Base-by-base conservation (phyloP, 1,140 invertebrate species). In the Agraylea sexmaculata region DNA sequence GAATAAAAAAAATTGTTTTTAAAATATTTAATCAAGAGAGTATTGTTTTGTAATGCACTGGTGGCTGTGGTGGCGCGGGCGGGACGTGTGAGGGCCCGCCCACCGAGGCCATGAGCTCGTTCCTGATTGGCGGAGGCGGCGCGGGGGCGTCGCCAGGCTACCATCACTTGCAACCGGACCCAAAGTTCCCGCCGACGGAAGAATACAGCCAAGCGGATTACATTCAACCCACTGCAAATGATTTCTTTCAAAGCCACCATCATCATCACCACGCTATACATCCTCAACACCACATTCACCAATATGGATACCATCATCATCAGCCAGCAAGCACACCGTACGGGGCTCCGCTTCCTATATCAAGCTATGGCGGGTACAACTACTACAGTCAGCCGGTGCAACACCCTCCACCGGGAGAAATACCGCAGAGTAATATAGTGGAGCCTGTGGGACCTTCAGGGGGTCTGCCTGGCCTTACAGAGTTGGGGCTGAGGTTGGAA, bases 191-290 rank as follows among this genome's bases (percentile, higher is more conserved):
- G 17, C 86, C 87, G 7, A 78, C 66, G 51, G 87, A 89, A 52
- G 86, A 89, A 50, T 89, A 87, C 67, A 83, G 77, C 49, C 84
- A 87, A 52, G 78, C 70, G 41, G 87, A 82, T 63, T 89, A 89
- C 60, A 86, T 88, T 46, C 70, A 74, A 4, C 65, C 69, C 11
- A 68, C 71, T 15, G 69, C 70, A 1, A 64, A 71, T 11, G 75
- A 78, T 15, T 78, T 77, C 52, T 81, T 80, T 55, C 75, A 77
- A 41, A 66, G 72, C 2, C 76, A 78, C 37, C 75, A 77, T 51
- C 71, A 78, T 12, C 77, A 75, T 51, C 79, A 79, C 53, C 75
- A 78, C 43, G 66, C 72, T 2, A 75, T 77, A 37, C 75, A 77
- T 51, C 46, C 32, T 27, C 47, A 49, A 22, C 28, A 64, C 13